These are phyloP conservation scores for Ivindomyrus marchei DNA, from an alignment of 2,113 vertebrate genomes.

Conservation along the genomic window DNA sequence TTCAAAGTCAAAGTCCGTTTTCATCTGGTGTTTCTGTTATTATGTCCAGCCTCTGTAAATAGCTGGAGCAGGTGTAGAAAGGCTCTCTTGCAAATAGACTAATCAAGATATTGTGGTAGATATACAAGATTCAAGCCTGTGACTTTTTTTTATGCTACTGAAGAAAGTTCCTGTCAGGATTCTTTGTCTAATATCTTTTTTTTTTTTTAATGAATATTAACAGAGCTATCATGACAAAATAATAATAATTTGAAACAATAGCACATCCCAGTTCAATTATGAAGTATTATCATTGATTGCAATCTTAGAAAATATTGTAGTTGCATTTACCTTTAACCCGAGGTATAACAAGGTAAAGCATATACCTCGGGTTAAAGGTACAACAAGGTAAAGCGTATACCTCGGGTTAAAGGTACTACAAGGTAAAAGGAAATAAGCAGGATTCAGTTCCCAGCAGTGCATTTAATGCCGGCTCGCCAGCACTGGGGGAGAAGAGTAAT, in stretches of 20 bases:
- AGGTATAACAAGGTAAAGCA: background rate
- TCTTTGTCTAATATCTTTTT: background rate
- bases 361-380: background rate
- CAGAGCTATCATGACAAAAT: background rate
- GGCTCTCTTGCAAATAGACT: background rate
- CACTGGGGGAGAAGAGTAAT: slow-evolving; percentile 6
- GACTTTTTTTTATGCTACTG: background rate
- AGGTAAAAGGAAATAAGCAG: slow-evolving; percentile 1
- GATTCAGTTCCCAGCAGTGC: slow-evolving; percentile 1
- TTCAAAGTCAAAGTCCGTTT: background rate
- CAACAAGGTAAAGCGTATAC: slow-evolving; percentile 7
- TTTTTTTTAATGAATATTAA: background rate
- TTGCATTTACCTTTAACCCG: background rate
- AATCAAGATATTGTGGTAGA: background rate
- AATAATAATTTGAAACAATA: background rate
- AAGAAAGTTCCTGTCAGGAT: background rate
- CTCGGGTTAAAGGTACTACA: background rate
- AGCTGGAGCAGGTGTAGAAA: background rate
- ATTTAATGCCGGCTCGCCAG: background rate
- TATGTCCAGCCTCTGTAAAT: background rate
- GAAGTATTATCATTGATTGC: background rate
- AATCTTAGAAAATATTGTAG: background rate
- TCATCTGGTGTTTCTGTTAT: background rate
- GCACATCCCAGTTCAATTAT: background rate
- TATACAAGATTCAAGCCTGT: background rate